Conservation (phyloP, 2,888 invertebrate genomes). For the Terebella lapidaria region DNA sequence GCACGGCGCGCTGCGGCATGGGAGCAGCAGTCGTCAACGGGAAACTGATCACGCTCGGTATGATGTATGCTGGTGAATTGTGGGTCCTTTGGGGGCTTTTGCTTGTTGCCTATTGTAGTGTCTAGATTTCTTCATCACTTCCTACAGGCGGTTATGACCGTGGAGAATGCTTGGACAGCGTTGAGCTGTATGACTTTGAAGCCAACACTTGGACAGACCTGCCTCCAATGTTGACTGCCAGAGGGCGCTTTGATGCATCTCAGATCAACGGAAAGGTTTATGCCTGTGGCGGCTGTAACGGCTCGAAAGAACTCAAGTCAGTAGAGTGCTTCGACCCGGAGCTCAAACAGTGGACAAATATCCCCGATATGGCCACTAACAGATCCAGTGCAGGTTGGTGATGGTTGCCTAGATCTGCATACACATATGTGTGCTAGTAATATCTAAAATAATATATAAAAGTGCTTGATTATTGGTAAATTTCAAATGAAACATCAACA, state of each 20-base stretch:
- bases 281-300: constrained; percentile 74
- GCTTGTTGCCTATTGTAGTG: too few species aligned
- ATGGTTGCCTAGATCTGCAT: not conserved
- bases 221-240: constrained; percentile 75
- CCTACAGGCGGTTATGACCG: constrained; percentile 83
- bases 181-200: constrained; percentile 82
- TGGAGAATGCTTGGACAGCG: constrained; percentile 83
- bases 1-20: constrained; percentile 68
- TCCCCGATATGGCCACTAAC: constrained; percentile 61
- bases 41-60: constrained; percentile 73
- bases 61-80: too few species aligned
- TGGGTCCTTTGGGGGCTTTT: too few species aligned
- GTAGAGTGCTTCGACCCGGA: constrained; percentile 63
- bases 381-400: constrained; percentile 64
- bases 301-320: constrained; percentile 71
- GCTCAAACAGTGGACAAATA: constrained; percentile 56
- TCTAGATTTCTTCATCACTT: too few species aligned
- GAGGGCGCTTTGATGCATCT: constrained; percentile 22
- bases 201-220: constrained; percentile 77
- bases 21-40: constrained; percentile 70
- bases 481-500: too few species aligned
- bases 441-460: too few species aligned
- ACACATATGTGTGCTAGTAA: too few species aligned
- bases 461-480: too few species aligned
- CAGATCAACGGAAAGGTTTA: constrained; percentile 64